Evolutionary conservation across 2,888 invertebrate species (phyloP), one percentile per base, ranked within the genome.

Genomic region (Dioctria linearis): DNA sequence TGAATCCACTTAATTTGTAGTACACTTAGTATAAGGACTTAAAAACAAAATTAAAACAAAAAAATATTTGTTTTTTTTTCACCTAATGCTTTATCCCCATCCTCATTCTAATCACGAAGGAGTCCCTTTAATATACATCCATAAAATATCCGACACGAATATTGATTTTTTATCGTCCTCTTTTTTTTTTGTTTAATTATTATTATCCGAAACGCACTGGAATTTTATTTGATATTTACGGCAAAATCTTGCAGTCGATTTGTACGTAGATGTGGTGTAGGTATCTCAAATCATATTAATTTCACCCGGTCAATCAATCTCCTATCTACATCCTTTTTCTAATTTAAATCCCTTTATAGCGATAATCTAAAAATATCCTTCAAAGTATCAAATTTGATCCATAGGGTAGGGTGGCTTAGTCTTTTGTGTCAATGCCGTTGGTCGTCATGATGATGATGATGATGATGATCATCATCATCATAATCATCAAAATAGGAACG

Each of bases 401-500:
- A 65, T 11, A 39, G 43, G 61, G 46, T 25, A 76, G 76, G 76
- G 76, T 63, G 76, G 25, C 2, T 25, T 76, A 76, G 76, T 63
- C 69, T 51, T 71, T 13, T 65, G 40, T 75, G 73, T 59, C 73
- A 43, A 42, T 13, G 73, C 57, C 73, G 25, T 69, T 25, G 69
- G 69, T 46, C 37, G 69, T 49, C 25, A 25, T 25, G 25, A 25
- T 25, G 25, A 25, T 25, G 25, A 25, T 25, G 25, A 25, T 25
- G 25, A 25, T 25, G 25, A 25, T 5, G 40, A 67, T 46, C 69
- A 5, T 61, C 59, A 63, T 76, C 76, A 76, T 76, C 76, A 76
- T 76, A 63, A 76, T 43, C 76, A 61, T 76, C 63, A 76, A 25
- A 25, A 63, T 46, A 63, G 76, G 46, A 76, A 63, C 76, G 76